Conservation (phyloP, 2,113 vertebrate species). For the Taurulus bubalis region DNA sequence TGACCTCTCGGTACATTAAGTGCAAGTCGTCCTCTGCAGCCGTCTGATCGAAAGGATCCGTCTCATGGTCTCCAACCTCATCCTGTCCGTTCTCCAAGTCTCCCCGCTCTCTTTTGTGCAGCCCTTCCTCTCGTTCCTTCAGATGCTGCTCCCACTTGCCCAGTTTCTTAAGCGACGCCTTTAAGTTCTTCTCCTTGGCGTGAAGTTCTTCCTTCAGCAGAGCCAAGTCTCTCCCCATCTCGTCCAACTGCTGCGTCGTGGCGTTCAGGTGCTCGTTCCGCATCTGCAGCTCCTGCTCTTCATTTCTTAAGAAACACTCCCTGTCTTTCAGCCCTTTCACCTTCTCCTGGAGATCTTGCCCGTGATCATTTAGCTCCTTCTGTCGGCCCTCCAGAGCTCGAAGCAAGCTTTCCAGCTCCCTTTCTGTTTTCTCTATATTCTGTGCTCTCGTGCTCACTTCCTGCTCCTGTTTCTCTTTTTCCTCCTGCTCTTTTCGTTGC, state of each 20-base stretch:
- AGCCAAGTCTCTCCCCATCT: constrained; percentile 57
- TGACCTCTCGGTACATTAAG: constrained; percentile 42
- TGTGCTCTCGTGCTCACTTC: constrained; percentile 22
- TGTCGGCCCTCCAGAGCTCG: constrained; percentile 64
- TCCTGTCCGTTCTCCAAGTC: background rate
- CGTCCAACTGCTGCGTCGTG: constrained; percentile 49
- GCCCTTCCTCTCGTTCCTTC: constrained; percentile 27
- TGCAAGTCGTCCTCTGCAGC: background rate
- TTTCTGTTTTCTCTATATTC: constrained; percentile 42
- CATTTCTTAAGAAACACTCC: constrained; percentile 56
- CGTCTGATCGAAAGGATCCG: background rate
- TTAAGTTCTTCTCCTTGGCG: constrained; percentile 42
- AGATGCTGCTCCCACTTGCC: constrained; percentile 55
- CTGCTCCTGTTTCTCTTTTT: constrained; percentile 16
- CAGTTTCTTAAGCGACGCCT: constrained; percentile 22
- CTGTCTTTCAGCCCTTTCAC: constrained; percentile 69
- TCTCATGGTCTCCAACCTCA: background rate
- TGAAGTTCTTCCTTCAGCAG: constrained; percentile 59
- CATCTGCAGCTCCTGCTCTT: constrained; percentile 58
- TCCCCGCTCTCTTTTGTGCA: background rate
- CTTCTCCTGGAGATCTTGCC: constrained; percentile 70
- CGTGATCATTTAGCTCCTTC: constrained; percentile 64
- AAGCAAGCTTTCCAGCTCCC: constrained; percentile 55
- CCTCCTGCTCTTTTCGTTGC: constrained; percentile 40
- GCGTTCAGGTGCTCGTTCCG: constrained; percentile 30